Evolutionary conservation across 2,888 invertebrate genomes (phyloP).

Genomic region (Ligdia adustata): DNA sequence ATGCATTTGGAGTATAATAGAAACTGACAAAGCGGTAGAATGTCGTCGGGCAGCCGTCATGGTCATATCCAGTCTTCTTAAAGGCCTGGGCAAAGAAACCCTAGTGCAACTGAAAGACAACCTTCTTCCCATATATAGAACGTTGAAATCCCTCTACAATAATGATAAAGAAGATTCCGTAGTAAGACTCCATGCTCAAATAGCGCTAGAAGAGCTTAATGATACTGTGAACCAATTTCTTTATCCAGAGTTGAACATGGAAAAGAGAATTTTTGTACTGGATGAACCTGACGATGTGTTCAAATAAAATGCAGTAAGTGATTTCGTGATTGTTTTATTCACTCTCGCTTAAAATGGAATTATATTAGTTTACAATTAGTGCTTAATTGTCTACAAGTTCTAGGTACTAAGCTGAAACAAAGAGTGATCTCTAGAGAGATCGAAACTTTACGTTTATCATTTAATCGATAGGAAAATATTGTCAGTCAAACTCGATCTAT

Average conservation of each 20-base stretch:
- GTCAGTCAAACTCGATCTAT: too few relatives aligned
- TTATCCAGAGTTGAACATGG: constrained; percentile 81
- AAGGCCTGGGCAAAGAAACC: constrained; percentile 89
- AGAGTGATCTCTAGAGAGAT: too few relatives aligned
- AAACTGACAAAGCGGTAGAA: constrained; percentile 88
- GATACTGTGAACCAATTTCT: constrained; percentile 86
- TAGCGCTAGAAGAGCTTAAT: constrained; percentile 91
- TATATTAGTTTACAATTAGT: too few relatives aligned
- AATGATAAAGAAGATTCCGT: constrained; percentile 86
- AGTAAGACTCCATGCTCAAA: constrained; percentile 89
- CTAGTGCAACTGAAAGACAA: constrained; percentile 87
- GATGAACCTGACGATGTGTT: constrained; percentile 32
- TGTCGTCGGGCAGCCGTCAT: constrained; percentile 91
- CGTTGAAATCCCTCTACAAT: constrained; percentile 86
- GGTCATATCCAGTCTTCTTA: constrained; percentile 89
- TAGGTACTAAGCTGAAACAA: too few relatives aligned
- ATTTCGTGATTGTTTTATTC: constrained; percentile 32
- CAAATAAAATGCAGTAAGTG: constrained; percentile 38
- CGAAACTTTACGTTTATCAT: too few relatives aligned
- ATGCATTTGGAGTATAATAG: constrained; percentile 87
- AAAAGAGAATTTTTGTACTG: constrained; percentile 80
- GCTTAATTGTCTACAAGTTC: too few relatives aligned
- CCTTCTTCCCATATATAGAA: constrained; percentile 88
- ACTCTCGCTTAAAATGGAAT: constrained; percentile 22
- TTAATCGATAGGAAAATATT: too few relatives aligned